Evolutionary conservation across 2,797 vertebrate genomes (phyloP).

Genomic region (Ctenopoma multispine): DNA sequence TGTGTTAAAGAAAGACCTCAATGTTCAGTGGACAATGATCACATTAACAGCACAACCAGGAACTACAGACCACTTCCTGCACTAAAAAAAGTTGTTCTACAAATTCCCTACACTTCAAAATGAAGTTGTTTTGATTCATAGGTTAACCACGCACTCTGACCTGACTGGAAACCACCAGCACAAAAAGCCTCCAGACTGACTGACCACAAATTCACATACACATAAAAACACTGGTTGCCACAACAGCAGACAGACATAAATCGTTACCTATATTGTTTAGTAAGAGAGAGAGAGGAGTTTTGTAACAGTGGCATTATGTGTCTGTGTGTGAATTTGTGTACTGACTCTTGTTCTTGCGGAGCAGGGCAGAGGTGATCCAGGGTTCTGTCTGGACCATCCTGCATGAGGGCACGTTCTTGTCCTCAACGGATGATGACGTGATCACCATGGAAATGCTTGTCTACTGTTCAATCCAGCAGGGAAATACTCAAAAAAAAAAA

Average conservation of each 20-base stretch:
- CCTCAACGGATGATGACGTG: conserved; percentile 88
- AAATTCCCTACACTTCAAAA: neutral
- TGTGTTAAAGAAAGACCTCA: neutral
- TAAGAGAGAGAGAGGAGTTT: neutral
- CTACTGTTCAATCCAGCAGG: conserved; percentile 76
- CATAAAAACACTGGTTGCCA: conserved; percentile 3
- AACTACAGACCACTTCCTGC: neutral
- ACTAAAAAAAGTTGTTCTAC: neutral
- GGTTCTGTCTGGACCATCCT: conserved; percentile 90
- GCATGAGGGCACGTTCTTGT: conserved; percentile 85
- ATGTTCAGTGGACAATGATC: neutral
- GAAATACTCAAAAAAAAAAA: conserved; percentile 78
- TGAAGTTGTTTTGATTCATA: neutral
- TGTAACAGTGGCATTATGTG: neutral
- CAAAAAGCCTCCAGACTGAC: neutral
- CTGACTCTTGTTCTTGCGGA: conserved; percentile 90
- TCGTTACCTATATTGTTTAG: neutral
- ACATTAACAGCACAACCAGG: neutral
- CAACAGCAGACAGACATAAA: conserved; percentile 1
- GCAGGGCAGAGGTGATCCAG: conserved; percentile 87
- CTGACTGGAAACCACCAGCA: neutral
- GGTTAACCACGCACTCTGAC: neutral
- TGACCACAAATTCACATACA: neutral
- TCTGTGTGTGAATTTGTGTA: conserved; percentile 59
- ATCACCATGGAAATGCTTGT: conserved; percentile 88